Evolutionary conservation across 1,140 invertebrate species (phyloP), one percentile per base, ranked within the genome.

Genomic region (Cepaea nemoralis): DNA sequence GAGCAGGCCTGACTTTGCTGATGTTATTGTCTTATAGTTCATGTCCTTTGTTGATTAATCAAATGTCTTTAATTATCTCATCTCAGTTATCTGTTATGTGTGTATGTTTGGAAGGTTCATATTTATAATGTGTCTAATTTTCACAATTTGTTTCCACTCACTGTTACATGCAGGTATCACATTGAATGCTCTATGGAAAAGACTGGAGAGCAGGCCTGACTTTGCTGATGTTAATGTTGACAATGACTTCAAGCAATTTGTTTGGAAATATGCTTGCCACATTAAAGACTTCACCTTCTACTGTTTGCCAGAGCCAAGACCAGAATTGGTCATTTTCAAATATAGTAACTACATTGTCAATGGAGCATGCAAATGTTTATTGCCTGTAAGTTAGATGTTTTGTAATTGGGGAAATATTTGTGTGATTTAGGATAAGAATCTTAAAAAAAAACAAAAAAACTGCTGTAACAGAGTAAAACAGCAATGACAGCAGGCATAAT

Each of bases 261-360:
- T 95, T 37, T 96, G 95, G 95, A 88, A 92, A 31, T 89, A 93
- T 33, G 91, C 94, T 63, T 84, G 90, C 27, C 85, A 89, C 69
- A 82, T 92, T 1, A 79, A 88, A 0, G 92, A 94, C 81, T 88
- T 96, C 27, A 83, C 91, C 40, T 94, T 95, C 87, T 96, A 93
- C 88, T 86, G 93, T 85, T 85, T 96, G 16, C 91, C 93, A 35
- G 86, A 91, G n/a, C 90, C 93, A 33, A 92, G 95, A 87, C 85
- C 91, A 1, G 89, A 92, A 37, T 87, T 95, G 31, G 89, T 93
- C 31, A 48, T 74, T 27, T 74, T 74, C 40, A 74, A 19, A 74
- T 74, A 74, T 35, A 27, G 5, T 33, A 42, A 74, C 27, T 50
- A 45, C 27, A 48, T 74, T 19, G 1, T 1, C 8, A 3, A 5